These are phyloP conservation scores for Pimephales promelas DNA, from an alignment of 2,113 vertebrate genomes.

Conservation along the genomic window DNA sequence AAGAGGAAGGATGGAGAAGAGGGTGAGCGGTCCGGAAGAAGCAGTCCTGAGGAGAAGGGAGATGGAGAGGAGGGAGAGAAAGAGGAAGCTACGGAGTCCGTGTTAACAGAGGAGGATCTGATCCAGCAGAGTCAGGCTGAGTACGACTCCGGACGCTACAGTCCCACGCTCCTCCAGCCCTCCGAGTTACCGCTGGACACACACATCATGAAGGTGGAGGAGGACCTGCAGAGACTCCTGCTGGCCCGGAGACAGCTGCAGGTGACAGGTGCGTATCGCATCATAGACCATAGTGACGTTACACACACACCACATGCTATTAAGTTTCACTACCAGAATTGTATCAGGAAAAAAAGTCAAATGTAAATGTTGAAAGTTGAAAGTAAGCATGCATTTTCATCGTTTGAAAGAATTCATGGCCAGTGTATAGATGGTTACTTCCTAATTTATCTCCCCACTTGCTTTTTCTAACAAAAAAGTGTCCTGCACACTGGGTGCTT, in stretches of 20 bases:
- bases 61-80: constrained; percentile 51
- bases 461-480: background rate
- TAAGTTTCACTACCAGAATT: background rate
- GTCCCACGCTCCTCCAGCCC: constrained; percentile 82
- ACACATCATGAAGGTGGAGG: constrained; percentile 85
- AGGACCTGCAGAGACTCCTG: constrained; percentile 84
- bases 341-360: background rate
- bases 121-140: constrained; percentile 97
- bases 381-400: background rate
- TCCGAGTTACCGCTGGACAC: constrained; percentile 90
- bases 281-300: background rate
- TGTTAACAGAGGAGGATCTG: constrained; percentile 94
- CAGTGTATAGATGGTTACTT: background rate
- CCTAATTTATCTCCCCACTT: background rate
- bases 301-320: background rate
- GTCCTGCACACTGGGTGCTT: background rate
- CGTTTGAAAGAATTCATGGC: background rate
- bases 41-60: constrained; percentile 30
- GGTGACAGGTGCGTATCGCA: constrained; percentile 82
- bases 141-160: constrained; percentile 92
- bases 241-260: constrained; percentile 88
- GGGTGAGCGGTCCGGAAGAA: constrained; percentile 52
- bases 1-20: constrained; percentile 27
- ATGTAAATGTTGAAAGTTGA: background rate
- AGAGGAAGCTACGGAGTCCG: constrained; percentile 80